Percentiles rank a stretch among this genome's conserved stretches.
Conservation (phyloP, 2,888 invertebrate genomes). For the Drosophila leonis region DNA sequence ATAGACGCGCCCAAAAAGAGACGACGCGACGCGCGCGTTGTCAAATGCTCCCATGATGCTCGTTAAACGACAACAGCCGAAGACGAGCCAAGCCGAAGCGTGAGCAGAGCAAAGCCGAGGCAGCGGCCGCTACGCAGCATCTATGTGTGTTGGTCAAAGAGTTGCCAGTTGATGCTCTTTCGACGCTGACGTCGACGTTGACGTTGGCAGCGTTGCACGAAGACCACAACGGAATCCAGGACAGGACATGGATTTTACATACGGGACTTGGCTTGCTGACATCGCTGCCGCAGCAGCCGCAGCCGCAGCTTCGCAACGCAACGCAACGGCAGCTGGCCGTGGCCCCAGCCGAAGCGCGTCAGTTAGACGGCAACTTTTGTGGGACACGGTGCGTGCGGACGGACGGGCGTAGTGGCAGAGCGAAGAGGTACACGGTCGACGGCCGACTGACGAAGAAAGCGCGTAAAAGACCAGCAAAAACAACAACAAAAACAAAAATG, state of each 20-base stretch:
- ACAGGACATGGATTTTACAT: slow-evolving; percentile 37
- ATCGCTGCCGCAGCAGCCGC: slow-evolving; percentile 25
- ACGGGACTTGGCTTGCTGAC: slow-evolving; percentile 20
- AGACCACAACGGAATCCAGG: slow-evolving; percentile 40
- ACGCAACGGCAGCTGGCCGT: slow-evolving; percentile 37
- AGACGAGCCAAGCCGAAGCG: slow-evolving; percentile 3
- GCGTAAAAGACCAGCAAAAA: slow-evolving; percentile 51
- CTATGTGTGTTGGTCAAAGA: no score
- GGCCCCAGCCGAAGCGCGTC: slow-evolving; percentile 37
- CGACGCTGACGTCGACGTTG: slow-evolving; percentile 20
- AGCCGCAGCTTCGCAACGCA: slow-evolving; percentile 12
- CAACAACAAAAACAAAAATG: no score
- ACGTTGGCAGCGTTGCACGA: slow-evolving; percentile 18
- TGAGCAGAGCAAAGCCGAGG: slow-evolving; percentile 16
- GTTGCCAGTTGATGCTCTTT: slow-evolving; percentile 27
- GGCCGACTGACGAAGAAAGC: slow-evolving; percentile 38
- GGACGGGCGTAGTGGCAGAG: slow-evolving; percentile 37
- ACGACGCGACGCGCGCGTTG: slow-evolving; percentile 16
- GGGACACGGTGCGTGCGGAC: slow-evolving; percentile 46
- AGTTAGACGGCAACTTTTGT: slow-evolving; percentile 72
- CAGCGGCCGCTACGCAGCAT: slow-evolving; percentile 28
- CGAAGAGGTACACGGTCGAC: slow-evolving; percentile 40
- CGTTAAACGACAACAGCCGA: slow-evolving; percentile 19
- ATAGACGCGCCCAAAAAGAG: slow-evolving; percentile 52
- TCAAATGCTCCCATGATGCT: slow-evolving; percentile 3